Conservation (phyloP, 2,797 vertebrate species). For the Scarus forsteni region DNA sequence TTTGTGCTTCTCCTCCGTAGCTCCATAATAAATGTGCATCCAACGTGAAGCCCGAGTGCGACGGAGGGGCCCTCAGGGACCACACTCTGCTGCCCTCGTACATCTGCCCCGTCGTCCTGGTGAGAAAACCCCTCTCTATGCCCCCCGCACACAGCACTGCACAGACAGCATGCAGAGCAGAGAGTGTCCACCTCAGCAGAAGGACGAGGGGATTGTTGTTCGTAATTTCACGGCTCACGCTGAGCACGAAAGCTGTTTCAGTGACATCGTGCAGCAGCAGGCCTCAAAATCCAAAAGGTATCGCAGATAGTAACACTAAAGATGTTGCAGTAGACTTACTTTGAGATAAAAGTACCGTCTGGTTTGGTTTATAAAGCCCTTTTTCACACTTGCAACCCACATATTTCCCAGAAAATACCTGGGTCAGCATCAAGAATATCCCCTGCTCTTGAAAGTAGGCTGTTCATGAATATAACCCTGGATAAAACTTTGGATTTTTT, state of each 20-base stretch:
- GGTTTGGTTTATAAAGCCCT: too few relatives aligned
- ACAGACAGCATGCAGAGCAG: neutral
- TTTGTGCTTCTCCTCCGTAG: conserved; percentile 73
- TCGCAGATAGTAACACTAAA: too few relatives aligned
- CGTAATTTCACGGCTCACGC: neutral
- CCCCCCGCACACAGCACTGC: neutral
- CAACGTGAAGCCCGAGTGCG: conserved; percentile 89
- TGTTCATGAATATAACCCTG: too few relatives aligned
- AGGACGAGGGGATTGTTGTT: neutral
- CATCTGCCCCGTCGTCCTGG: conserved; percentile 92
- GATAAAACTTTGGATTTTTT: too few relatives aligned
- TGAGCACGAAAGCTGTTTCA: neutral
- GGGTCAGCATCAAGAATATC: too few relatives aligned
- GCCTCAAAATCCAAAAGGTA: neutral
- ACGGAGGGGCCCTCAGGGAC: conserved; percentile 91
- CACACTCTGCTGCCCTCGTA: conserved; percentile 92
- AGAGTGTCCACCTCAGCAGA: neutral
- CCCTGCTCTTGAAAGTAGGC: too few relatives aligned
- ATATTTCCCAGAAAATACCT: too few relatives aligned
- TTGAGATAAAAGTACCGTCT: too few relatives aligned
- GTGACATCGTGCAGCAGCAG: neutral
- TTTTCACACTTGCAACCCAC: too few relatives aligned
- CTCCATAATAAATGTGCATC: conserved; percentile 95
- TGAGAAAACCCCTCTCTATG: conserved; percentile 72
- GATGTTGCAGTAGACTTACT: too few relatives aligned